These are phyloP conservation scores for Odontocolon sp. DNA, from an alignment of 2,888 invertebrate genomes.

Conservation along the genomic window DNA sequence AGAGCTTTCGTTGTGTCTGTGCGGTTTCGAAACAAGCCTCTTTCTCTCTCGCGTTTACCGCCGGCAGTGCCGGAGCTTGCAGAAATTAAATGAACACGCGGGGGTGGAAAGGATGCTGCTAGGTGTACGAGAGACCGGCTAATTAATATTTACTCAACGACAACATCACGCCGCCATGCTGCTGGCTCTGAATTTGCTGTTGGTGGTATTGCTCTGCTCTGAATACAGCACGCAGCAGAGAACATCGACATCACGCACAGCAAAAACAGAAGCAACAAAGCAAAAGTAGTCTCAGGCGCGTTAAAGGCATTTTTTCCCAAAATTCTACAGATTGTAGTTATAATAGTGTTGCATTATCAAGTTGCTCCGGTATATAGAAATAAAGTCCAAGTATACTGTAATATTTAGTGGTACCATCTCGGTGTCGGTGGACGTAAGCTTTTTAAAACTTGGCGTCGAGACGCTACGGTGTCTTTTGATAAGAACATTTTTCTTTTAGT, in stretches of 20 bases:
- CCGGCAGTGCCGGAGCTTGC: conserved; percentile 60
- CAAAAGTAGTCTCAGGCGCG: too few relatives aligned
- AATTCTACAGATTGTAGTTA: too few relatives aligned
- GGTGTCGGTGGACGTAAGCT: too few relatives aligned
- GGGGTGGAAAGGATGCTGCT: too few relatives aligned
- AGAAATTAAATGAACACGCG: conserved; percentile 77
- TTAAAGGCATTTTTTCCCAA: conserved; percentile 17
- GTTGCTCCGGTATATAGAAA: too few relatives aligned
- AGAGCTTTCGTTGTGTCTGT: conserved; percentile 21
- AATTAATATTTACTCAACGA: conserved; percentile 80
- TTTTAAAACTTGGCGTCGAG: too few relatives aligned
- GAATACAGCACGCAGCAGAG: conserved; percentile 2
- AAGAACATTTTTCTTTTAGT: too few relatives aligned
- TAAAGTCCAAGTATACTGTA: too few relatives aligned
- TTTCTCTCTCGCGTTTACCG: conserved; percentile 21
- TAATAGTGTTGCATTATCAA: too few relatives aligned
- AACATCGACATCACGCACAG: conserved; percentile 8
- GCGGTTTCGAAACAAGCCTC: conserved; percentile 52
- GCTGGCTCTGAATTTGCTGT: conserved; percentile 11
- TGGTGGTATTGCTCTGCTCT: conserved; percentile 16
- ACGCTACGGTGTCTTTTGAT: too few relatives aligned
- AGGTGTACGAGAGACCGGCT: too few relatives aligned
- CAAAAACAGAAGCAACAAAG: neutral
- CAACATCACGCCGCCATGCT: conserved; percentile 65
- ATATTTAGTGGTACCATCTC: too few relatives aligned